These are phyloP conservation scores for Tiliqua scincoides DNA, from an alignment of 2,113 vertebrate species.

Conservation along the genomic window DNA sequence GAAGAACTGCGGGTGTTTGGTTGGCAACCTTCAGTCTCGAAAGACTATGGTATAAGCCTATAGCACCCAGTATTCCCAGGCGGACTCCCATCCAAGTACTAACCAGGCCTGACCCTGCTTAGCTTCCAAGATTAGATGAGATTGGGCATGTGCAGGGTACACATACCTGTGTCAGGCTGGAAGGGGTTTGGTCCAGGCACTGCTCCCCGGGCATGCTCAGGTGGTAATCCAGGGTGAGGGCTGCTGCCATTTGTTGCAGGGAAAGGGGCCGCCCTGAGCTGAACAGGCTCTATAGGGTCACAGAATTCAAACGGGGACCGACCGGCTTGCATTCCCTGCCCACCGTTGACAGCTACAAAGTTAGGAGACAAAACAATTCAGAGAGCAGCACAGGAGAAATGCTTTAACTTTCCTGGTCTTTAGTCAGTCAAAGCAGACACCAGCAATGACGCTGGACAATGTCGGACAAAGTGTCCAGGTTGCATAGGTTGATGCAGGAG, in stretches of 20 bases:
- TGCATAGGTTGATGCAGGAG: not conserved
- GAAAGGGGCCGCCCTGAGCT: conserved; percentile 75
- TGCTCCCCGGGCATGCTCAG: conserved; percentile 71
- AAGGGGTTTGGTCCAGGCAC: conserved; percentile 69
- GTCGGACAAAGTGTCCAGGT: not conserved
- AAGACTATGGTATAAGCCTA: too few relatives aligned
- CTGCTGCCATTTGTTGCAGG: conserved; percentile 79
- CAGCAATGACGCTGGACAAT: not conserved
- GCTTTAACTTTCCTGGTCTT: not conserved
- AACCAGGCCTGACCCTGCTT: too few relatives aligned
- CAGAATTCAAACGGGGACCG: conserved; percentile 84
- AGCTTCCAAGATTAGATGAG: too few relatives aligned
- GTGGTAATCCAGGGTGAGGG: conserved; percentile 59
- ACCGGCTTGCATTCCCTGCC: conserved; percentile 72
- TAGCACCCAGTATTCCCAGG: too few relatives aligned
- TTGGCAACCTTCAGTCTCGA: too few relatives aligned
- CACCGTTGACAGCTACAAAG: conserved; percentile 72
- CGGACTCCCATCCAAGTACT: too few relatives aligned
- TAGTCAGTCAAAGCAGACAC: not conserved
- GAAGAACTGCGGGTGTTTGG: not conserved
- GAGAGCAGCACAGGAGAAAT: not conserved
- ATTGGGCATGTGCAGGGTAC: too few relatives aligned
- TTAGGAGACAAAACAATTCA: not conserved
- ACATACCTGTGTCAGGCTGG: conserved; percentile 78
- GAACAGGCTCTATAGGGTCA: conserved; percentile 77